Evolutionary conservation across 2,888 invertebrate species (phyloP).

Genomic region (Aquatica leii): DNA sequence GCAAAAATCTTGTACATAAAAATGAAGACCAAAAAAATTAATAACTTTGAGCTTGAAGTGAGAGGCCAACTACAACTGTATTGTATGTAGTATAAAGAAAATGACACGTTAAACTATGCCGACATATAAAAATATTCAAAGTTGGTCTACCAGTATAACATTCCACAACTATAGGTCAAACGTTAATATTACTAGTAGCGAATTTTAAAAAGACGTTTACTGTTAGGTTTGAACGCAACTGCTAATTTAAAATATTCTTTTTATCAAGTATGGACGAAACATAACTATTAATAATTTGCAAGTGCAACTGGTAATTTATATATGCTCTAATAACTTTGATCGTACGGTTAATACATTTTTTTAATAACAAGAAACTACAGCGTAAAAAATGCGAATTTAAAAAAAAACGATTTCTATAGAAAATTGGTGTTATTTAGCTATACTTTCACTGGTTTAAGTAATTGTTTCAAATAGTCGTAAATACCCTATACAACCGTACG

Average conservation of each 20-base stretch:
- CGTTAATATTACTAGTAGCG: constrained; percentile 1
- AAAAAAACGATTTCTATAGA: neutral
- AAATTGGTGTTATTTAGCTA: neutral
- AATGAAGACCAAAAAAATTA: no score
- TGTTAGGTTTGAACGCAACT: constrained; percentile 6
- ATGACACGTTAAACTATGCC: no score
- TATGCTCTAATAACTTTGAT: constrained; percentile 8
- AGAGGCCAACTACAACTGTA: no score
- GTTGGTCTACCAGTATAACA: constrained; percentile 6
- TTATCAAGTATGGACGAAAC: constrained; percentile 2
- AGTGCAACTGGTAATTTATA: neutral
- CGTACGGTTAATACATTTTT: constrained; percentile 5
- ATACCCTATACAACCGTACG: no score
- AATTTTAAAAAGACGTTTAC: constrained; percentile 8
- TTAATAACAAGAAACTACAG: neutral
- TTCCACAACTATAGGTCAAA: neutral
- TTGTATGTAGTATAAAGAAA: no score
- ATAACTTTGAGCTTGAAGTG: no score
- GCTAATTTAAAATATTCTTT: neutral
- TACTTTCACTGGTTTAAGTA: constrained; percentile 5
- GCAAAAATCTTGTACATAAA: no score
- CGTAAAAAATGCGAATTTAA: no score
- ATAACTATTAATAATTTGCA: neutral
- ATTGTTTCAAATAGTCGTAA: no score
- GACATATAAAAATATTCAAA: no score